Base-by-base conservation (phyloP, 2,113 vertebrate genomes). In the Psittacus erithacus region DNA sequence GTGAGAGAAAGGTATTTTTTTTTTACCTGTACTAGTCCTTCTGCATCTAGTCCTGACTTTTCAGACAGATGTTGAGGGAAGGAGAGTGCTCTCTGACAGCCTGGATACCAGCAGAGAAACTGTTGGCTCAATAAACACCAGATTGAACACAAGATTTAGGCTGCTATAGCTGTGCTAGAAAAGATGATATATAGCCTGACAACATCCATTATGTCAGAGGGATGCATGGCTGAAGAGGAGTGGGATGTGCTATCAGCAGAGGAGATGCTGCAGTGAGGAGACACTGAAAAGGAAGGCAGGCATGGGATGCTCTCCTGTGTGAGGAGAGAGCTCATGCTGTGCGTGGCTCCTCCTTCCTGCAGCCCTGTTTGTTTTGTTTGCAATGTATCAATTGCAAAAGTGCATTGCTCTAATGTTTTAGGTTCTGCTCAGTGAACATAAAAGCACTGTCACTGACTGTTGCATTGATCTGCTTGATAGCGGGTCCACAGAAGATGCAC, bases 301-400 rank as follows among this genome's bases (percentile, higher is more conserved):
- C 43, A 16, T 2, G 6, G 14, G 24, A 4, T 50, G 17, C 25
- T 65, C 25, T 43, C n/a, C 29, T 11, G 3, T 10, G 46, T 5
- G 27, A 68, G n/a, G 6, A 27, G 17, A 35, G 49, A 87, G 13
- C 49, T 86, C 5, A 0, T 35, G 8, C 25, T 9, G 3, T 17
- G 14, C 1, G 4, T 1, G 0, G 15, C 20, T 64, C 28, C 35
- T n/a, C 57, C 9, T 33, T 50, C 16, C 47, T 44, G 35, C 53
- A 55, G 47, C 1, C 0, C 47, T 3, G 0, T 43, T 43, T 10
- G 17, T 28, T 69, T 81, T 13, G 8, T 23, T 49, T 43, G 46
- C 77, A 64, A 57, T 1, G 1, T 29, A 10, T 57, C 29, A 25
- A n/a, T 44, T n/a, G 16, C 31, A 44, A 2, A 17, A 50, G 38